Conservation (phyloP, 2,797 vertebrate species). For the Smutsia gigantea region DNA sequence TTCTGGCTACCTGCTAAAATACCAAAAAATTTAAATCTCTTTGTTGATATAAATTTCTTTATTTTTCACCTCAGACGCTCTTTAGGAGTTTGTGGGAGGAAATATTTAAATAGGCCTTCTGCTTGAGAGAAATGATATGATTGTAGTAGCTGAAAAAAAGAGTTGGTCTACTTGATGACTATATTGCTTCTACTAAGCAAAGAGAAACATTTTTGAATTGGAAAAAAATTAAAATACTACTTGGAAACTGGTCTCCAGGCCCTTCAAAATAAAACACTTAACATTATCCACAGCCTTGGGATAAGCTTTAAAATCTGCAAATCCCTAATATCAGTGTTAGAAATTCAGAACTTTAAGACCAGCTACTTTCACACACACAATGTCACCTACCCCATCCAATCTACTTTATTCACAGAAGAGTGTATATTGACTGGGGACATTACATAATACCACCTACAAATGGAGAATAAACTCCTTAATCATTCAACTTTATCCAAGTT, state of each 20-base stretch:
- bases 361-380: neutral
- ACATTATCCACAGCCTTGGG: neutral
- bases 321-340: neutral
- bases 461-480: neutral
- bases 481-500: slow-evolving; percentile 3
- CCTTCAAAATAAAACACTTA: neutral
- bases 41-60: neutral
- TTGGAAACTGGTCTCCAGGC: neutral
- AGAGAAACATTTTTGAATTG: neutral
- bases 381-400: neutral
- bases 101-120: neutral
- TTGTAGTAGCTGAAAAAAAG: neutral
- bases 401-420: neutral
- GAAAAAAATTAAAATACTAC: slow-evolving; percentile 4
- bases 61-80: neutral
- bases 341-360: neutral
- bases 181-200: slow-evolving; percentile 1
- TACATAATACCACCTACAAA: neutral
- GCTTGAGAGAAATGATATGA: neutral
- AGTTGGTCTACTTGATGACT: neutral
- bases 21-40: neutral
- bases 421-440: neutral
- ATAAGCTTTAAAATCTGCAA: slow-evolving; percentile 19
- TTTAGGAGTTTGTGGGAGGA: neutral
- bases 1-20: neutral